Evolutionary conservation across 2,888 invertebrate species (phyloP), one percentile per base, ranked within the genome.

Genomic region (Microctonus brassicae): DNA sequence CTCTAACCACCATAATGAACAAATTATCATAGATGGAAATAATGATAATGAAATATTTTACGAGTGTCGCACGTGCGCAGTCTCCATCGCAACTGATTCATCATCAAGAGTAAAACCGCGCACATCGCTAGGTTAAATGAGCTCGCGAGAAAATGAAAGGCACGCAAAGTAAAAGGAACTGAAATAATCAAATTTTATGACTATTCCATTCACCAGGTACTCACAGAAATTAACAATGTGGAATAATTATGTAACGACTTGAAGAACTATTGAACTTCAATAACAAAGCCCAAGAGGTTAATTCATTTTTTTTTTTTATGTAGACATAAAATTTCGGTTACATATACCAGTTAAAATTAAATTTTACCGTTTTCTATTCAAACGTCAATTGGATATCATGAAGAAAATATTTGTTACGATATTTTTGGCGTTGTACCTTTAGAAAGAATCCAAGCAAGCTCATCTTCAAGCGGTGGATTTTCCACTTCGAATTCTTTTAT

Each of bases 401-500:
- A 33, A n/a, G 4, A n/a, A 2, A 24, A 11, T 24, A 29, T 5
- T 47, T 47, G n/a, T 47, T 47, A 9, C 7, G n/a, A n/a, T 17
- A n/a, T n/a, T 47, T n/a, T 1, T 4, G 47, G 6, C 6, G 47
- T 3, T 66, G 53, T 86, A 92, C 92, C 92, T 92, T 90, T 89
- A 80, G 90, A 90, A 62, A 95, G 90, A 83, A 93, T 89, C 87
- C 94, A 93, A 78, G 92, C 92, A 82, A 95, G 90, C 89, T 92
- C 92, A 82, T 92, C 92, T 88, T 93, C 94, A 91, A 94, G 93
- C 72, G 92, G 92, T 78, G 93, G 92, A 80, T 94, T 93, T 80
- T 94, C 91, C 77, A 92, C 91, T 85, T 95, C 95, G 88, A 95
- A 95, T 89, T 95, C 95, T 90, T 95, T 95, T 89, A 95, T 95